These are phyloP conservation scores for Hipparchia sbordonii DNA, from an alignment of 2,888 invertebrate species.

Conservation along the genomic window DNA sequence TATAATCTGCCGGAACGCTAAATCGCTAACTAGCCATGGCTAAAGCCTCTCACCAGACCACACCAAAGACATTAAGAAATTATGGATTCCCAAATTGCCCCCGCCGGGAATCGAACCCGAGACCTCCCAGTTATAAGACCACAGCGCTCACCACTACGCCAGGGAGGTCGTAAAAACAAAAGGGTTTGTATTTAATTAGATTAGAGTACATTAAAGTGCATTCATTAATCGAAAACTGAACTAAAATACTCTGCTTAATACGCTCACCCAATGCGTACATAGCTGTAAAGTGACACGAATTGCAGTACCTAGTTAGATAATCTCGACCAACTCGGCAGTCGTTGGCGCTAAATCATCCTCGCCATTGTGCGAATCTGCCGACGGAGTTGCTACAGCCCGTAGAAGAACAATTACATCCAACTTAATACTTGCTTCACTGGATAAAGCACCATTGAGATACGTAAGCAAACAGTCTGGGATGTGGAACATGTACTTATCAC, in stretches of 20 bases:
- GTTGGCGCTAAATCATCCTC: background rate
- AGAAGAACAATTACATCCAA: conserved; percentile 8
- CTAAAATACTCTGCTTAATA: background rate
- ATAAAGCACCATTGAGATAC: background rate
- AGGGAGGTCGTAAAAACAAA: too few species aligned
- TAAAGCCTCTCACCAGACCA: too few species aligned
- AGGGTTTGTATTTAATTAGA: too few species aligned
- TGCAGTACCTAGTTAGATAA: conserved; percentile 10
- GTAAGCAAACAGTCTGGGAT: background rate
- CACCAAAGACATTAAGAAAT: too few species aligned
- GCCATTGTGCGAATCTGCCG: conserved; percentile 1
- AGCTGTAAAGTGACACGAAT: conserved; percentile 14
- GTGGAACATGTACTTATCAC: background rate
- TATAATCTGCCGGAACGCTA: too few species aligned
- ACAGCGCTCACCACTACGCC: too few species aligned
- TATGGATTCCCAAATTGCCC: too few species aligned
- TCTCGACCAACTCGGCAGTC: background rate
- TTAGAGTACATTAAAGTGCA: too few species aligned
- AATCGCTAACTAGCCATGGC: too few species aligned
- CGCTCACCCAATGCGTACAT: background rate
- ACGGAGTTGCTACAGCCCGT: conserved; percentile 2
- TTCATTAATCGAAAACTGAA: too few species aligned
- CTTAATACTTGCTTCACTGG: conserved; percentile 8
- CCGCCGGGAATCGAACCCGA: too few species aligned
- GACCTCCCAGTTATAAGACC: too few species aligned